Conservation (phyloP, 2,888 invertebrate genomes). For the Zygogramma bicolorata region DNA sequence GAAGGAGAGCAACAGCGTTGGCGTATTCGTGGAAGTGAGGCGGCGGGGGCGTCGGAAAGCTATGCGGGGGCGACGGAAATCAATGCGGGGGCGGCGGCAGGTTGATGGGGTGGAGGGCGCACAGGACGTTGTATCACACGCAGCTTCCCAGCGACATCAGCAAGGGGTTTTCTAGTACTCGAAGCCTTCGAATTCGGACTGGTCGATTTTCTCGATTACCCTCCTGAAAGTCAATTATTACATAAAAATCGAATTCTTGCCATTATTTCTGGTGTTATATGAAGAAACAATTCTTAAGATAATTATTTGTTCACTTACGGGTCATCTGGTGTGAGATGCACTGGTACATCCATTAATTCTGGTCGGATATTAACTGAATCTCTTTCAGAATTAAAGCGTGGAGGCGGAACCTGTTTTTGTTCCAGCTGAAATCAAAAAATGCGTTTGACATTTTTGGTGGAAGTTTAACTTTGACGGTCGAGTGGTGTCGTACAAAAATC, state of each 20-base stretch:
- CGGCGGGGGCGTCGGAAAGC: constrained; percentile 68
- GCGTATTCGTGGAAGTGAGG: constrained; percentile 74
- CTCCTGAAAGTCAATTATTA: too few relatives aligned
- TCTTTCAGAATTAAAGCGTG: constrained; percentile 93
- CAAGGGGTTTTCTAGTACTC: constrained; percentile 99
- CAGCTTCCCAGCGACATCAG: constrained; percentile 99
- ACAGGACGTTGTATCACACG: constrained; percentile 89
- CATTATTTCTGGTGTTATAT: too few relatives aligned
- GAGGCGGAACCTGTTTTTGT: constrained; percentile 96
- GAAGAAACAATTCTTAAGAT: too few relatives aligned
- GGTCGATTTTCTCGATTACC: constrained; percentile 97
- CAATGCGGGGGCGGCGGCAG: constrained; percentile 64
- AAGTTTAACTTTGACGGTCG: too few relatives aligned
- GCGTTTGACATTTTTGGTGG: constrained; percentile 15
- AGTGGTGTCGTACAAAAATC: too few relatives aligned
- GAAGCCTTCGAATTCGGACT: constrained; percentile 99
- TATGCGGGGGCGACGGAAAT: constrained; percentile 67
- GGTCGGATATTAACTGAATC: constrained; percentile 99
- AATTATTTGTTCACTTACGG: constrained; percentile 76
- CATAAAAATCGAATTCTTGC: too few relatives aligned
- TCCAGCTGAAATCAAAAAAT: constrained; percentile 77
- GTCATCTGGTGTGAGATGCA: constrained; percentile 97
- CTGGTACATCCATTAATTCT: constrained; percentile 98
- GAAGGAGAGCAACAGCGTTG: constrained; percentile 70
- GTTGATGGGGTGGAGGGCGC: constrained; percentile 66